A percentile compares a stretch with the other conserved stretches of the same genome.
Evolutionary conservation across 1,140 invertebrate species (phyloP).

Genomic region (Cryptotermes secundus): DNA sequence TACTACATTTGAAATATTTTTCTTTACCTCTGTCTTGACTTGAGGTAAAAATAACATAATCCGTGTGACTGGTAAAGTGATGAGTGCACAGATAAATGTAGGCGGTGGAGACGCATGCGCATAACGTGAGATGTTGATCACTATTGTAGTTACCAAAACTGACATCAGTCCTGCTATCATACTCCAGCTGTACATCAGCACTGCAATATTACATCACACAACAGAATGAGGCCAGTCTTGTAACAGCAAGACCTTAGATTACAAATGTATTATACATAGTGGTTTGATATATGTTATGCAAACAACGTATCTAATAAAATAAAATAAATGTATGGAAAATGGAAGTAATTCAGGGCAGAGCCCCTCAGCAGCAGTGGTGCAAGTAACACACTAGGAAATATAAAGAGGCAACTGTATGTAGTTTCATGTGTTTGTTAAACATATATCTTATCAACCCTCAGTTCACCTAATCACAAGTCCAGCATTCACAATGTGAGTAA

Average conservation of each 20-base stretch:
- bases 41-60: background rate
- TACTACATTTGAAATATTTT: background rate
- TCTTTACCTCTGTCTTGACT: background rate
- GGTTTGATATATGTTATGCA: no score
- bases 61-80: background rate
- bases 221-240: background rate
- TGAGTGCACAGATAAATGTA: background rate
- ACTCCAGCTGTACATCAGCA: constrained; percentile 3
- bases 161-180: background rate
- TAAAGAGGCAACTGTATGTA: no score
- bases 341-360: background rate
- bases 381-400: no score
- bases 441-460: no score
- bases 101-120: background rate
- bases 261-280: background rate
- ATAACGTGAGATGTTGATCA: background rate
- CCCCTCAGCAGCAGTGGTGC: background rate
- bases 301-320: no score
- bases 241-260: background rate
- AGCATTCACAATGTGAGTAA: no score
- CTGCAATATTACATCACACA: background rate
- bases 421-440: no score
- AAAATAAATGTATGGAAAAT: background rate
- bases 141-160: background rate
- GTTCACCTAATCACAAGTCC: no score